Evolutionary conservation across 2,113 vertebrate species (phyloP), one percentile per base, ranked within the genome.

Genomic region (Cebidichthys violaceus): DNA sequence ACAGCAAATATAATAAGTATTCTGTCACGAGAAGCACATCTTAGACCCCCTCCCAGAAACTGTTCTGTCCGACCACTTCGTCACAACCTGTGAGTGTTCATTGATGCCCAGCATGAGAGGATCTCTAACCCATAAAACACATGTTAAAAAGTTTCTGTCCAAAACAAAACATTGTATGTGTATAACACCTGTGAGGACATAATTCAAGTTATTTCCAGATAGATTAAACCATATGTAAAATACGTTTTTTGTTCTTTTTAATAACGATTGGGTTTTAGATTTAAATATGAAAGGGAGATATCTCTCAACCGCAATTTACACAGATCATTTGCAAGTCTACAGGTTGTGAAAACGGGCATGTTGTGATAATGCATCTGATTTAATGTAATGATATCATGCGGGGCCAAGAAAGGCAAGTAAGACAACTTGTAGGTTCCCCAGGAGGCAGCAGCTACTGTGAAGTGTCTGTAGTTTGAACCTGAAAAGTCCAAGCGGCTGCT

Each of bases 401-500:
- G 55, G 4, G 41, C 0, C 3, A 68, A 59, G 5, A 45, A 83
- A 80, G 59, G 54, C 45, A 75, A 79, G 31, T 31, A 50, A 17
- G 59, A 78, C 14, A 70, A 75, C 22, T 29, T 68, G 6, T n/a
- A 37, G 41, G 43, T 82, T 82, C 70, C 22, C 31, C 17, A 62
- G 66, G 20, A 81, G 65, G 20, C 41, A 29, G 70, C 20, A 45
- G 64, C 65, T 54, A 9, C 52, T 50, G 20, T 6, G 3, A 57
- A 43, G 20, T 50, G 69, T 75, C 61, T 69, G 45, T 50, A 22
- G 20, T 59, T 45, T 62, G 15, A 66, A 76, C 39, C 60, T 65
- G 52, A 75, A 82, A 65, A 31, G 54, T 27, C 9, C 0, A 79
- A 77, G 61, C 50, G 65, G 61, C 66, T 69, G 37, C 70, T 60